Base-by-base conservation (phyloP, 2,113 vertebrate species). In the Alces alces region DNA sequence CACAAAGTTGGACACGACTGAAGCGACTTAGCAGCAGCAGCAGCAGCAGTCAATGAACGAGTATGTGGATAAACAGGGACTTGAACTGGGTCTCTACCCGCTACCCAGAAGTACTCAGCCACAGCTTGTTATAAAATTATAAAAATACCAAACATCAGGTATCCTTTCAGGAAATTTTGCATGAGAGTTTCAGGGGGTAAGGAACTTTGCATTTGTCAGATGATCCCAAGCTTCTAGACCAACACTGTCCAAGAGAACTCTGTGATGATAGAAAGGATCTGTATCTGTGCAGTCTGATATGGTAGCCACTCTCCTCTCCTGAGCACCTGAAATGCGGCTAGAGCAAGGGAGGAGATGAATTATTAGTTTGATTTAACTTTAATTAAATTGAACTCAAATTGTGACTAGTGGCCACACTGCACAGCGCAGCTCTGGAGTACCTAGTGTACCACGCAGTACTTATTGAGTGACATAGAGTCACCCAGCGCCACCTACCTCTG, bases 301-400 rank as follows among this genome's bases (percentile, higher is more conserved):
- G 7, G 60, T 1, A 70, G 64, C 3, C 85, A 52, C 43, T 39
- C 7, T 21, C 14, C 57, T 83, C 36, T 91, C 25, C 10, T n/a
- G 25, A 86, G 23, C 16, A 28, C 11, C 43, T 76, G 45, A 91
- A 92, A 85, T 60, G 14, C 60, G 25, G 58, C 64, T 52, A 11
- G 5, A 21, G 14, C 27, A 54, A 64, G 6, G n/a, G 52, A 89
- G 33, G 57, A 73, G 70, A 66, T 58, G 6, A 89, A 73, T 55
- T 78, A 58, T 79, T 94, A 25, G 33, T n/a, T 78, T 36, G 58
- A 80, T 25, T 64, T 57, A 10, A 86, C 88, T 94, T 95, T 33
- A 78, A 93, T 96, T 94, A 73, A 80, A 52, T 79, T n/a, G 50
- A 60, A 64, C 64, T 96, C 79, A 86, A 87, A 36, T 36, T 87